Evolutionary conservation across 2,797 vertebrate species (phyloP), one percentile per base, ranked within the genome.

Genomic region (Cetoscarus ocellatus): DNA sequence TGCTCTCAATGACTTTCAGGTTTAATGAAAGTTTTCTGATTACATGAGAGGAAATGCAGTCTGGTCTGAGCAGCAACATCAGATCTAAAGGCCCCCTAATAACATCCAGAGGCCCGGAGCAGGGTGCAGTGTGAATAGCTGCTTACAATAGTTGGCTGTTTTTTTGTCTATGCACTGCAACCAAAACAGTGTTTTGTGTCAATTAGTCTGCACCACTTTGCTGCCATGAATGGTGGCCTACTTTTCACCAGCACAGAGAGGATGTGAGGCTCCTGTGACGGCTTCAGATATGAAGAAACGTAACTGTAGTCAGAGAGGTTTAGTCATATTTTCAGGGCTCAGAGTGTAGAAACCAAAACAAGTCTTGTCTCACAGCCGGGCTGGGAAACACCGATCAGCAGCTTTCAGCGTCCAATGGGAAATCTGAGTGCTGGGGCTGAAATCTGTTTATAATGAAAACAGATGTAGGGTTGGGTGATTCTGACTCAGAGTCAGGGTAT

Each of bases 361-460:
- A 45, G 70, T 34, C 13, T 38, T 19, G 50, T 63, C 77, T 74
- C 48, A 36, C 17, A 5, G 42, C 8, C 55, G 10, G 53, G 39
- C 73, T 60, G 49, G 17, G n/a, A 64, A 42, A 40, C 55, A 57
- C 58, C 42, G 39, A 69, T 81, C 76, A 77, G 76, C 77, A 61
- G 77, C 61, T 85, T 39, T 72, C 48, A 47, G 72, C 40, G 74
- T 75, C 64, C 58, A 17, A 54, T 36, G 50, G 59, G 85, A 80
- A 86, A 88, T 61, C 19, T 61, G 82, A 87, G 74, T 0, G 3
- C 65, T 66, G 39, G 5, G 54, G 56, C 52, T 57, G 35, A 63
- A 78, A 88, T 88, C 57, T 89, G 86, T 86, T 91, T 79, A 15
- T 72, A 39, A 80, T 91, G 5, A 80, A 88, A 88, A 79, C 86